Base-by-base conservation (phyloP, 2,113 vertebrate genomes). In the Anseranas semipalmata region DNA sequence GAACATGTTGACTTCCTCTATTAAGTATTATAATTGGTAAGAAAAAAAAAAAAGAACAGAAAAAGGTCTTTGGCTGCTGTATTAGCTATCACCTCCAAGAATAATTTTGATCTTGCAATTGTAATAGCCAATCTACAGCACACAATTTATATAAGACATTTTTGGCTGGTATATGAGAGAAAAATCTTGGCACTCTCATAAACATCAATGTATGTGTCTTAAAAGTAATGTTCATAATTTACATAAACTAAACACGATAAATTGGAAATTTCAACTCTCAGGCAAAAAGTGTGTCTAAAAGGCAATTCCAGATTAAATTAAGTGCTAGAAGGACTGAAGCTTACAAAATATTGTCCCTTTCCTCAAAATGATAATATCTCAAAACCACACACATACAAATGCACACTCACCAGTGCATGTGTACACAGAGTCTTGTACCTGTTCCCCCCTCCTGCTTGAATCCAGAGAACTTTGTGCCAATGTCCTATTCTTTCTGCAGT, bases 161-260 rank as follows among this genome's bases (percentile, higher is more conserved):
- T 94, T 89, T 89, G 56, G 9, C 70, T 87, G 62, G 15, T 93
- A 94, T 96, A 90, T 93, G 86, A 94, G 43, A 84, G 80, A 89
- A 94, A 95, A 92, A 84, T 68, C 73, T 78, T 68, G 56, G 60
- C 56, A 9, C 30, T 93, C 32, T 81, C 73, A 77, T 87, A 93
- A 96, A 89, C 79, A 90, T 90, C 70, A 66, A 20, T 68, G 82
- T 77, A 63, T 92, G 27, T 91, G 65, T 95, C 88, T 97, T 94
- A 97, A 96, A 95, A 93, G 52, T 74, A 90, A 93, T 92, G 83
- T 92, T 83, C 48, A 33, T 62, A 81, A 93, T 96, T 96, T 97
- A 92, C 76, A 95, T 95, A 92, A 95, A 94, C 68, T 84, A 86
- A 96, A 92, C 37, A 84, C 67, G 56, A 90, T 83, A 90, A 90